Conservation (phyloP, 2,888 invertebrate genomes). For the Lasius fuliginosus region DNA sequence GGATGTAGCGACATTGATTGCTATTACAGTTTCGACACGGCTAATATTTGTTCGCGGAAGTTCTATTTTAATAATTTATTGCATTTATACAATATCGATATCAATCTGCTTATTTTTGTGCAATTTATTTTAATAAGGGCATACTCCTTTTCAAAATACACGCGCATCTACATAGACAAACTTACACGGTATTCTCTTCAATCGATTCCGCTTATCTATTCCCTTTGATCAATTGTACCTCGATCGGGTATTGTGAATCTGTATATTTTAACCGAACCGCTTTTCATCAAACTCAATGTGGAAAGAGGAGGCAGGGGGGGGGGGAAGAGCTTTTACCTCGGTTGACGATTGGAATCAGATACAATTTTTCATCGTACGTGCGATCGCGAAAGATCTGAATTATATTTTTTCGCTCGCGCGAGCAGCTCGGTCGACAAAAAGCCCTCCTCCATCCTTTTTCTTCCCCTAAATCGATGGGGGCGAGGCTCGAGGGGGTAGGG, state of each 20-base stretch:
- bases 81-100: not conserved
- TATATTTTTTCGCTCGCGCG: conserved; percentile 20
- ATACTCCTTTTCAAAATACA: not conserved
- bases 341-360: conserved; percentile 42
- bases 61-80: not conserved
- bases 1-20: not conserved
- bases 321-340: conserved; percentile 16
- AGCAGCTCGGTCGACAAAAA: conserved; percentile 30
- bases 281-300: conserved; percentile 37
- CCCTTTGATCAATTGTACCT: conserved; percentile 42
- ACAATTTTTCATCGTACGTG: conserved; percentile 32
- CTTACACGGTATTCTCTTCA: not conserved
- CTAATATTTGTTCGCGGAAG: conserved; percentile 1
- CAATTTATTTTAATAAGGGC: conserved; percentile 13
- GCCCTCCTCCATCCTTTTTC: not conserved
- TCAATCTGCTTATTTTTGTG: not conserved
- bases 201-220: conserved; percentile 43
- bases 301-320: not conserved
- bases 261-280: conserved; percentile 37
- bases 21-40: not conserved
- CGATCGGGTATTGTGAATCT: conserved; percentile 47
- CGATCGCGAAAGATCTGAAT: conserved; percentile 39
- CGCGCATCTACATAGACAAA: not conserved
- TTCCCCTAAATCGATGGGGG: not conserved
- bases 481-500: not conserved